Percentiles rank a stretch among this genome's conserved stretches.
These are phyloP conservation scores for Suillia variegata DNA, from an alignment of 2,888 invertebrate species.

Conservation along the genomic window DNA sequence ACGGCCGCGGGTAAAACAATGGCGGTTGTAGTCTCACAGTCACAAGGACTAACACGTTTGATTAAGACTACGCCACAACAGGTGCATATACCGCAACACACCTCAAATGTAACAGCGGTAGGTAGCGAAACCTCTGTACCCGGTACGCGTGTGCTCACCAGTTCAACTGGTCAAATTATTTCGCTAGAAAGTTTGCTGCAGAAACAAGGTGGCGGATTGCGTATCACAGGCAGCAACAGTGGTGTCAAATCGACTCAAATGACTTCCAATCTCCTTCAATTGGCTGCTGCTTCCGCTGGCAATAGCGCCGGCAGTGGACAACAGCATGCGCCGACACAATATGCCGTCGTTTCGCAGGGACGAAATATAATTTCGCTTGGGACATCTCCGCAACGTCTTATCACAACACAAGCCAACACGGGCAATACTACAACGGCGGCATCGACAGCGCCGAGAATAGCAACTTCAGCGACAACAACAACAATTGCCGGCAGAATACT, in stretches of 20 bases:
- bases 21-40: conserved; percentile 17
- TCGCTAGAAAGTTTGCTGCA: conserved; percentile 56
- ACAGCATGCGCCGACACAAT: conserved; percentile 50
- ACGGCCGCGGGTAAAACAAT: conserved; percentile 4
- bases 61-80: conserved; percentile 31
- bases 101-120: conserved; percentile 63
- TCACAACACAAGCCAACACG: conserved; percentile 17
- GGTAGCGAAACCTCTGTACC: neutral
- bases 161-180: conserved; percentile 64
- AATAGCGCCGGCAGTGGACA: conserved; percentile 26
- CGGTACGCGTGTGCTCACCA: conserved; percentile 53
- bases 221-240: conserved; percentile 55
- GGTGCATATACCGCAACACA: conserved; percentile 19
- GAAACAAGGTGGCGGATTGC: conserved; percentile 58
- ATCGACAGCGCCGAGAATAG: too few species aligned
- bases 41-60: conserved; percentile 35
- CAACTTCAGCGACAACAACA: neutral
- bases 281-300: conserved; percentile 56
- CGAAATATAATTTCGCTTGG: conserved; percentile 57
- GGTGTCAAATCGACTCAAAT: conserved; percentile 26
- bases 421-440: conserved; percentile 14
- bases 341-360: conserved; percentile 64
- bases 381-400: conserved; percentile 33
- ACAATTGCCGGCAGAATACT: neutral
- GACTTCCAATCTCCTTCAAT: conserved; percentile 64